Conservation (phyloP, 2,888 invertebrate genomes). For the Pardosa pseudoannulata region DNA sequence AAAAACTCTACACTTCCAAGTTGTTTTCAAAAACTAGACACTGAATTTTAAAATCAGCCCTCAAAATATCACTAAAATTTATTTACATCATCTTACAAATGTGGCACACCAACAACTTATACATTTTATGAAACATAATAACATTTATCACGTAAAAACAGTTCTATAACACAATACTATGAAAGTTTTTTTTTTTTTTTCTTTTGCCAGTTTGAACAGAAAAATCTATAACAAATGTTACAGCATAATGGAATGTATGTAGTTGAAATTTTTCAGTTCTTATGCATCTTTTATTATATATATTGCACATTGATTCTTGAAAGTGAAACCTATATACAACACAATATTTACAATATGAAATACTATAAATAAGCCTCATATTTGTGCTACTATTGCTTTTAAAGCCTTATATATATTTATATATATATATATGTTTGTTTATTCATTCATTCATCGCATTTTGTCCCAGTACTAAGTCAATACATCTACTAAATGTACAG, state of each 20-base stretch:
- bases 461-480: too few species aligned
- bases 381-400: neutral
- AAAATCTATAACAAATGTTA: neutral
- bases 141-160: neutral
- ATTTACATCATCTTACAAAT: constrained; percentile 43
- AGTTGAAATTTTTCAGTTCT: neutral
- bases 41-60: constrained; percentile 30
- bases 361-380: neutral
- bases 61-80: constrained; percentile 25
- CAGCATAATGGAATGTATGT: neutral
- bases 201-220: neutral
- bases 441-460: neutral
- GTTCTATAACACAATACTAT: neutral
- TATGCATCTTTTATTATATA: neutral
- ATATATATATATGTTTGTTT: too few species aligned
- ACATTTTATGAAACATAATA: neutral
- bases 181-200: neutral
- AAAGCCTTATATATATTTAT: neutral
- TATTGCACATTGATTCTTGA: constrained; percentile 58
- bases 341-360: constrained; percentile 57
- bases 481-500: too few species aligned
- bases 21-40: constrained; percentile 29
- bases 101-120: constrained; percentile 55
- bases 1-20: constrained; percentile 42
- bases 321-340: constrained; percentile 45